Evolutionary conservation across 2,797 vertebrate species (phyloP).

Genomic region (Danio kyathit): DNA sequence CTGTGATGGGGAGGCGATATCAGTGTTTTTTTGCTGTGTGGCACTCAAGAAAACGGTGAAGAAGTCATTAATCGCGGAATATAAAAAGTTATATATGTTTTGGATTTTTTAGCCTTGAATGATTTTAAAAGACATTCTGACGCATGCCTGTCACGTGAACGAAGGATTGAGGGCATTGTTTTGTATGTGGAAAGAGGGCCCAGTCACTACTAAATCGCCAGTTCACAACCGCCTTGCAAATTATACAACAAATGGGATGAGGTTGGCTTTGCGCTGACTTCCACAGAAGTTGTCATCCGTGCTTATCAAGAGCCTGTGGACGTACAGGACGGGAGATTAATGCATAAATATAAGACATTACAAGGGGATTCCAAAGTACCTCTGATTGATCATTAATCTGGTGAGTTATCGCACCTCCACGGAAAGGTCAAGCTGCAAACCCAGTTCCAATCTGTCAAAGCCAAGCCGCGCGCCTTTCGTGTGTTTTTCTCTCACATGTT

Average conservation of each 20-base stretch:
- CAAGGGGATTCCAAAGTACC: slow-evolving; percentile 74
- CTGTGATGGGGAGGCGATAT: slow-evolving; percentile 40
- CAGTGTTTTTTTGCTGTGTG: slow-evolving; percentile 41
- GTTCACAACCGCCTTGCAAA: slow-evolving; percentile 53
- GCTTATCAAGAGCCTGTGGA: slow-evolving; percentile 45
- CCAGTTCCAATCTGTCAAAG: slow-evolving; percentile 80
- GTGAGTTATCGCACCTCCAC: slow-evolving; percentile 83
- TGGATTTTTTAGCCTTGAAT: slow-evolving; percentile 45
- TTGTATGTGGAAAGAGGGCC: slow-evolving; percentile 56
- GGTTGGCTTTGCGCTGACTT: slow-evolving; percentile 51
- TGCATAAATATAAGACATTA: slow-evolving; percentile 65
- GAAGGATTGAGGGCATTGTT: slow-evolving; percentile 59
- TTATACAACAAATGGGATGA: slow-evolving; percentile 64
- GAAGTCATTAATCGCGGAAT: slow-evolving; percentile 32
- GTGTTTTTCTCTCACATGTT: slow-evolving; percentile 51
- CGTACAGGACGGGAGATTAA: slow-evolving; percentile 53
- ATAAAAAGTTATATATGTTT: slow-evolving; percentile 29
- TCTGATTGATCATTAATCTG: slow-evolving; percentile 84
- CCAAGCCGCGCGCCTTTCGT: slow-evolving; percentile 54
- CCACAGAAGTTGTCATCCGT: slow-evolving; percentile 42
- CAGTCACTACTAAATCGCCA: slow-evolving; percentile 55
- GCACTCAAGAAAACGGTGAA: slow-evolving; percentile 34
- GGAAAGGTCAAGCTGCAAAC: slow-evolving; percentile 83
- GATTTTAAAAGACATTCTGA: slow-evolving; percentile 65
- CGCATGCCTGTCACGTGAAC: slow-evolving; percentile 67